Percentiles rank a stretch among this genome's conserved stretches.
Evolutionary conservation across 2,113 vertebrate species (phyloP).

Genomic region (Centrocercus urophasianus): DNA sequence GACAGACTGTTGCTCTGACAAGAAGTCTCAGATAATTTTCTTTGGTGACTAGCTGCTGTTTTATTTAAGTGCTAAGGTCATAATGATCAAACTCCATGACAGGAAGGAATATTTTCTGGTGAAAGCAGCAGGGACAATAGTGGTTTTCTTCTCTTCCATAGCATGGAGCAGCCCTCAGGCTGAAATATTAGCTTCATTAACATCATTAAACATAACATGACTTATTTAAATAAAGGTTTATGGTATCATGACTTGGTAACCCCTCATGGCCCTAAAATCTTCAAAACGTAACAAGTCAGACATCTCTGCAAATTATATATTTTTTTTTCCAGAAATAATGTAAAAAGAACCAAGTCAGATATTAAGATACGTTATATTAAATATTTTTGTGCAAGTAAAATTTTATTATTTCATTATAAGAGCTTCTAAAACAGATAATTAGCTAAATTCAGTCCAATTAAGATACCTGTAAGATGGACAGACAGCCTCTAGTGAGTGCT

Average conservation of each 20-base stretch:
- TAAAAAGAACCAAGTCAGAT: neutral
- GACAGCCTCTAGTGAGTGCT: neutral
- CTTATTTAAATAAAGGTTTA: slow-evolving; percentile 2
- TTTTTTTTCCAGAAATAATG: neutral
- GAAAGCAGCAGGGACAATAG: neutral
- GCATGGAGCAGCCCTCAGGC: neutral
- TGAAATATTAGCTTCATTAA: neutral
- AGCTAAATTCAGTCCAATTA: neutral
- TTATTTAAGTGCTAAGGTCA: neutral
- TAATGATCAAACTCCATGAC: neutral
- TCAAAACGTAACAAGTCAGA: neutral
- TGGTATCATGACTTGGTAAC: neutral
- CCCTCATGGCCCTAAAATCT: neutral
- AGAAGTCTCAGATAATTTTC: neutral
- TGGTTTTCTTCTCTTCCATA: neutral
- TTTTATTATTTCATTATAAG: neutral
- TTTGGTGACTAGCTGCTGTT: neutral
- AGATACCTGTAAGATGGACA: neutral
- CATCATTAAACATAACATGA: neutral
- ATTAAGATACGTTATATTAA: neutral
- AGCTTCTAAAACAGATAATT: neutral
- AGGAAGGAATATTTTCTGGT: neutral
- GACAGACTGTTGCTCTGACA: neutral
- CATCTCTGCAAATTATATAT: neutral
- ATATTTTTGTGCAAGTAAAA: neutral